Base-by-base conservation (phyloP, 2,797 vertebrate genomes). In the Aeoliscus strigatus region DNA sequence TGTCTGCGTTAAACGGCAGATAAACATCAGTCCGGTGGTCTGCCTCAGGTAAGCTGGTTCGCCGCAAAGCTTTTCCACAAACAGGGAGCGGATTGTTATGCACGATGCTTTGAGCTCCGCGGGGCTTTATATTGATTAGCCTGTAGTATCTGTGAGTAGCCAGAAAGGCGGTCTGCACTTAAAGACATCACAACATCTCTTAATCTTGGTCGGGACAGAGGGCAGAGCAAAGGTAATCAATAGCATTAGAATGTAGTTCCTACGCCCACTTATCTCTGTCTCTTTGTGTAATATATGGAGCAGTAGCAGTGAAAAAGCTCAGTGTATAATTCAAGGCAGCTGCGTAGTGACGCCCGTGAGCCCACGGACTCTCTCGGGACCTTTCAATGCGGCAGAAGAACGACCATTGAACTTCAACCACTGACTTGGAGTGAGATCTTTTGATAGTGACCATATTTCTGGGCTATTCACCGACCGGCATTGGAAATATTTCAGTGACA, bases 401-500 rank as follows among this genome's bases (percentile, higher is more conserved):
- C 15, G 23, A 10, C 21, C 13, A 13, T 48, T 46, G 50, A 48
- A 31, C 39, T 47, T 51, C 18, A 26, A 35, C 52, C 44, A 24
- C 39, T n/a, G n/a, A 45, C 53, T 66, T 43, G 34, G 46, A 63
- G 53, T 53, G 45, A 70, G 74, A 63, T 72, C 59, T 63, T 70
- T 49, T 47, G 21, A 44, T 50, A 64, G 53, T 51, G 29, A 70
- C 67, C 35, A 37, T 37, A 12, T 54, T 70, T 73, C 31, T 59
- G 33, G 49, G 70, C 63, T 75, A 70, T 68, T 70, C 67, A 74
- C 49, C 5, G 46, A 51, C 64, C 69, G n/a, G 64, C 65, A 66
- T 43, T 39, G 52, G 53, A 77, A 75, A 83, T 79, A 80, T 66
- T 73, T 77, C 74, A 76, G 39, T 75, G 77, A 83, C 79, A 80